Conservation (phyloP, 1,140 invertebrate genomes). For the Macrostomum lignano region DNA sequence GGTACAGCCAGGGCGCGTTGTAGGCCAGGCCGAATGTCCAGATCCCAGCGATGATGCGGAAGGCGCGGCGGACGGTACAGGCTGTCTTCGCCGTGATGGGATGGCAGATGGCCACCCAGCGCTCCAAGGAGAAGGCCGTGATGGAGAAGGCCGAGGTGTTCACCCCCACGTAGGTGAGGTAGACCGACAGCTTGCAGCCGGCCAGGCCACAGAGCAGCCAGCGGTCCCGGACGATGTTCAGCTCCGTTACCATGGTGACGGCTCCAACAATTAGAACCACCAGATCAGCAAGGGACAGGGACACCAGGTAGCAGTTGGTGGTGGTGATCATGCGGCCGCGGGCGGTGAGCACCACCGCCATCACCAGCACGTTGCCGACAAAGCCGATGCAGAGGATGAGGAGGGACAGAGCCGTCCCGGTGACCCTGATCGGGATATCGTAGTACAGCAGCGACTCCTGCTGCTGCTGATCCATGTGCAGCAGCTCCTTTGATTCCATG, state of each 20-base stretch:
- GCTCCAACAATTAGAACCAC: conserved; percentile 38
- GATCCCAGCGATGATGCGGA: conserved; percentile 15
- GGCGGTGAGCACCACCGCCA: conserved; percentile 11
- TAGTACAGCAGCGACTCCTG: no score
- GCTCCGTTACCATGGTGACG: conserved; percentile 33
- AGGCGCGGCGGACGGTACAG: conserved; percentile 17
- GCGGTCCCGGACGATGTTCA: not conserved
- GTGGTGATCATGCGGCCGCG: conserved; percentile 20
- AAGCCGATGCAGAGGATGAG: conserved; percentile 12
- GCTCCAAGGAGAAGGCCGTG: conserved; percentile 38
- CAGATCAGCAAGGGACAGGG: conserved; percentile 57
- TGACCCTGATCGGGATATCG: no score
- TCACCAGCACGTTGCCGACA: conserved; percentile 22
- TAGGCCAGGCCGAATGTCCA: conserved; percentile 17
- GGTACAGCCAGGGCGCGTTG: conserved; percentile 18
- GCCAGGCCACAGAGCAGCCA: conserved; percentile 30
- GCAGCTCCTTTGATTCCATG: no score
- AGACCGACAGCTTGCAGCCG: conserved; percentile 36
- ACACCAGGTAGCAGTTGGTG: conserved; percentile 57
- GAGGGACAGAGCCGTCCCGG: no score
- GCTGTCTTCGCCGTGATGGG: conserved; percentile 32
- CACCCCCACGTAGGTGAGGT: conserved; percentile 25
- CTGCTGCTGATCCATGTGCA: no score
- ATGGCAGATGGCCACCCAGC: conserved; percentile 35
- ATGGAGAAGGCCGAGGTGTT: conserved; percentile 14